Evolutionary conservation across 2,888 invertebrate genomes (phyloP).

Genomic region (Celastrina argiolus): DNA sequence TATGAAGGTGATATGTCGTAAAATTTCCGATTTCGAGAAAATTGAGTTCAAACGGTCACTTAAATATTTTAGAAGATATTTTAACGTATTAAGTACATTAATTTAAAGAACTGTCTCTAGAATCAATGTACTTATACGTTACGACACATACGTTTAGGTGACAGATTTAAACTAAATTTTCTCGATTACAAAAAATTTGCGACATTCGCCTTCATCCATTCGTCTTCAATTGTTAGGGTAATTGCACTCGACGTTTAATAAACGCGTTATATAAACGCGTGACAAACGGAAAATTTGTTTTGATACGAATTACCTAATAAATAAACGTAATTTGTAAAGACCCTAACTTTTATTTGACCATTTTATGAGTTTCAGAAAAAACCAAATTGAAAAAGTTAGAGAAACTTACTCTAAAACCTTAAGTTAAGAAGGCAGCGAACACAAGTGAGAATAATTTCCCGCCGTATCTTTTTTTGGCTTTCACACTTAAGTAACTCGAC

Average conservation of each 20-base stretch:
- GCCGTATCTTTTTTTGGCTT: neutral
- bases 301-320: neutral
- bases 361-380: neutral
- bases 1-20: too few relatives aligned
- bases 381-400: neutral
- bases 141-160: too few relatives aligned
- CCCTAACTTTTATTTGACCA: neutral
- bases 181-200: too few relatives aligned
- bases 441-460: neutral
- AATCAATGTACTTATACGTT: too few relatives aligned
- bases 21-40: too few relatives aligned
- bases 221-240: too few relatives aligned
- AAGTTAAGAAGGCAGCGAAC: neutral
- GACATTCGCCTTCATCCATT: too few relatives aligned
- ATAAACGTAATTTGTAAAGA: neutral
- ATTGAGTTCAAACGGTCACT: too few relatives aligned
- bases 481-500: neutral
- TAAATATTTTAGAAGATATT: too few relatives aligned
- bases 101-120: too few relatives aligned
- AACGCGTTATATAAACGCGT: neutral
- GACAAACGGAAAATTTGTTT: neutral
- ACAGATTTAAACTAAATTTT: too few relatives aligned
- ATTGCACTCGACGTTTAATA: neutral
- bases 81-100: too few relatives aligned
- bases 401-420: neutral